Conservation (phyloP, 2,797 vertebrate species). For the Myotis findleyi region DNA sequence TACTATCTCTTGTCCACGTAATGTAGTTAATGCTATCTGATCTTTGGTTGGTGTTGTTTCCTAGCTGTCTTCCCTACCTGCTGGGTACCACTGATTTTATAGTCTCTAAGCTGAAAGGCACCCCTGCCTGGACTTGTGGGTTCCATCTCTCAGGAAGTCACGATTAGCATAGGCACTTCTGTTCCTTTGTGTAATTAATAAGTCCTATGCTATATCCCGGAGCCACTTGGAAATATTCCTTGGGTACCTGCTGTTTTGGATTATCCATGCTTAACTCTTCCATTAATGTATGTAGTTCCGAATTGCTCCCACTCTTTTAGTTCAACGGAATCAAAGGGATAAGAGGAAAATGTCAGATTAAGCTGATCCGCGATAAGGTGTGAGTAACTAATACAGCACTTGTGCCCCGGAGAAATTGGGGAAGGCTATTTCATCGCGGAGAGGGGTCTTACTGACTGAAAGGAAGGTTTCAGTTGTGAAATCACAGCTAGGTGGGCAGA, state of each 20-base stretch:
- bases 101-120: background rate
- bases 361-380: background rate
- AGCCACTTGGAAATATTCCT: conserved; percentile 66
- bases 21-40: background rate
- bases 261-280: conserved; percentile 58
- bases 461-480: background rate
- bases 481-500: background rate
- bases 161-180: conserved; percentile 56
- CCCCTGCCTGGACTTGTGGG: background rate
- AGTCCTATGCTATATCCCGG: conserved; percentile 37
- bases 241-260: conserved; percentile 60
- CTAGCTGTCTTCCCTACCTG: background rate
- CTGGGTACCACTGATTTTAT: background rate
- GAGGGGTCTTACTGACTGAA: background rate
- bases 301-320: conserved; percentile 1
- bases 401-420: rapidly evolving
- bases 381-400: background rate
- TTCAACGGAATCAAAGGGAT: conserved; percentile 1
- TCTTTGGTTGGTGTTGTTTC: background rate
- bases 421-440: background rate
- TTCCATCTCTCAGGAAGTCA: background rate
- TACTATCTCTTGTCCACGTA: background rate
- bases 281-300: conserved; percentile 40
- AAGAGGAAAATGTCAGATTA: background rate
- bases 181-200: conserved; percentile 50